These are phyloP conservation scores for Epicauta chinensis DNA, from an alignment of 1,140 invertebrate genomes.

Conservation along the genomic window DNA sequence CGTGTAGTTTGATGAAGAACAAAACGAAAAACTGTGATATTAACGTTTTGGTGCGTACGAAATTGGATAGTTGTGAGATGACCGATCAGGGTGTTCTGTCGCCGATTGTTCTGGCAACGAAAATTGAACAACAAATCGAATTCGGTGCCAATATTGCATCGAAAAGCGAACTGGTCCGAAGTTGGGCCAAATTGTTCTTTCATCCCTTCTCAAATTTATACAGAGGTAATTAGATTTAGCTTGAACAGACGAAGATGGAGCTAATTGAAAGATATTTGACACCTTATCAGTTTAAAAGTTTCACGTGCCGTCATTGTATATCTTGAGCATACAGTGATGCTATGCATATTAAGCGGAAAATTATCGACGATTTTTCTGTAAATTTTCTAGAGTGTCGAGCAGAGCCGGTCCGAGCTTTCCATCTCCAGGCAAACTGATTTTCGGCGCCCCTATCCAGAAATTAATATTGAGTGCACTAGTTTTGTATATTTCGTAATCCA, in stretches of 20 bases:
- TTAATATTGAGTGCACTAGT: no score
- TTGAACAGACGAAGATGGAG: no score
- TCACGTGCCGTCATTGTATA: no score
- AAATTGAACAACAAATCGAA: conserved; percentile 46
- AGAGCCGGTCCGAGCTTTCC: no score
- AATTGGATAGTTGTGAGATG: conserved; percentile 41
- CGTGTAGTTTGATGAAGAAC: conserved; percentile 40
- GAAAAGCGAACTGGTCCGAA: conserved; percentile 40
- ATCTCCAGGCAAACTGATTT: no score
- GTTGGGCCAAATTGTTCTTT: conserved; percentile 45
- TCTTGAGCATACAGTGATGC: no score
- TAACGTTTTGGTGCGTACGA: conserved; percentile 43
- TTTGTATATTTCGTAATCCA: no score
- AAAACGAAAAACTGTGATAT: conserved; percentile 38
- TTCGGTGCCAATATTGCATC: conserved; percentile 44
- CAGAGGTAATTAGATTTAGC: conserved; percentile 40
- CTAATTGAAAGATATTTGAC: no score
- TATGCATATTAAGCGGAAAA: no score
- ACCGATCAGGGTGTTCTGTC: conserved; percentile 24
- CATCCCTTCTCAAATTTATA: conserved; percentile 42
- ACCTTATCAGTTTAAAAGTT: conserved; percentile 8
- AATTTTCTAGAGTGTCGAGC: no score
- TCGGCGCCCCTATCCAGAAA: no score
- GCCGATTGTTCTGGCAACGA: conserved; percentile 40
- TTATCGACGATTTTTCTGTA: no score